phyloP scores from a whole-genome alignment of 2,888 invertebrate genomes.

The Amblyjoppa fuscipennis region DNA sequence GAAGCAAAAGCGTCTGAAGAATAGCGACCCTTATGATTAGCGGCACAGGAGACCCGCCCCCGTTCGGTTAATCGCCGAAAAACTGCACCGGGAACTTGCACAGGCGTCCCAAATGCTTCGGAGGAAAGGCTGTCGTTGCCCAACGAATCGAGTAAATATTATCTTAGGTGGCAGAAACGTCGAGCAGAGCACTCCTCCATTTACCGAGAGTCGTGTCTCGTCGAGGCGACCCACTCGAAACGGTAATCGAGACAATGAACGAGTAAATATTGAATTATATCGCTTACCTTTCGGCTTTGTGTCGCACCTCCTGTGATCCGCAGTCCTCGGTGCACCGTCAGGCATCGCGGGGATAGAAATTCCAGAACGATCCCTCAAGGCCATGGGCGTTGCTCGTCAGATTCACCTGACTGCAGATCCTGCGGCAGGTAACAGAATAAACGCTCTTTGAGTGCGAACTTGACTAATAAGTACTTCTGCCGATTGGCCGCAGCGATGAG shows the following conservation, averaged over 20 bases:
- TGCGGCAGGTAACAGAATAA: constrained; percentile 39
- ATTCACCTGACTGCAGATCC: constrained; percentile 20
- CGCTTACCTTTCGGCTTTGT: constrained; percentile 69
- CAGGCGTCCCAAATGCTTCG: background rate
- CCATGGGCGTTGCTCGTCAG: constrained; percentile 13
- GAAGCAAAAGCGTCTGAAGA: constrained; percentile 38
- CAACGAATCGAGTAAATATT: constrained; percentile 75
- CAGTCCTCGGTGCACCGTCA: background rate
- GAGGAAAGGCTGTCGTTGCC: background rate
- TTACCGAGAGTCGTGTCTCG: constrained; percentile 1
- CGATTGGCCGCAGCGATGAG: background rate
- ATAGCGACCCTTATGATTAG: constrained; percentile 57
- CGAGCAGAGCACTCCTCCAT: background rate
- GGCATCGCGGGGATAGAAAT: constrained; percentile 37
- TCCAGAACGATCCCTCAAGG: constrained; percentile 23
- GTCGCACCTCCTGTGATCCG: constrained; percentile 56
- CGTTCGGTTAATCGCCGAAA: constrained; percentile 29
- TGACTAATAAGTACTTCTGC: constrained; percentile 8
- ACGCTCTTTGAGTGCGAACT: constrained; percentile 29
- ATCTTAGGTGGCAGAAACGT: constrained; percentile 72
- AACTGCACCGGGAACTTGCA: constrained; percentile 39
- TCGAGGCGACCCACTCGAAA: constrained; percentile 40
- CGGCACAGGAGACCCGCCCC: constrained; percentile 49
- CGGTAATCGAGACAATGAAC: constrained; percentile 67
- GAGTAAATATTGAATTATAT: constrained; percentile 69